Conservation (phyloP, 1,140 invertebrate species). For the Zaprionus taronus region DNA sequence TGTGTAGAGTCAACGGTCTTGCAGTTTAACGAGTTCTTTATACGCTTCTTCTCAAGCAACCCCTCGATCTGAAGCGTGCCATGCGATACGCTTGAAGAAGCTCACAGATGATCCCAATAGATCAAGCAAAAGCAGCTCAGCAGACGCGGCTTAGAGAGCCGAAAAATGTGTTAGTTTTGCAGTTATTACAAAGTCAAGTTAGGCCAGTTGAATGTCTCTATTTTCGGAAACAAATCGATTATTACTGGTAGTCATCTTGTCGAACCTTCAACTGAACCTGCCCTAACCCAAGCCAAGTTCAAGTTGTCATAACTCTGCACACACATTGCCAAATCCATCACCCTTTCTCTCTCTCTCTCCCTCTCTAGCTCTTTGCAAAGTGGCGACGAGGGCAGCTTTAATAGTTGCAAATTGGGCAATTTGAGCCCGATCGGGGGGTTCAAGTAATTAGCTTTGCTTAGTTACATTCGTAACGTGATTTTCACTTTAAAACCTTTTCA, state of each 20-base stretch:
- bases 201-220: too few species aligned
- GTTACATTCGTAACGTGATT: constrained; percentile 17
- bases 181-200: too few species aligned
- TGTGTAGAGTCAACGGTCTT: constrained; percentile 1
- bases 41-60: not conserved
- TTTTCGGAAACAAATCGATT: too few species aligned
- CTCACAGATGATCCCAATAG: constrained; percentile 28
- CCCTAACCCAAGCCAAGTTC: constrained; percentile 5
- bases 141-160: not conserved
- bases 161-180: not conserved
- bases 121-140: constrained; percentile 6
- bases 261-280: not conserved
- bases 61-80: constrained; percentile 31
- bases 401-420: constrained; percentile 11
- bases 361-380: too few species aligned
- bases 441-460: constrained; percentile 23
- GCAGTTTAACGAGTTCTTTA: not conserved
- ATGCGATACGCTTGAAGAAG: constrained; percentile 10
- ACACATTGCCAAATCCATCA: not conserved
- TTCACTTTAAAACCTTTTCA: constrained; percentile 22
- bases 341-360: not conserved
- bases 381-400: constrained; percentile 14
- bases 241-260: too few species aligned
- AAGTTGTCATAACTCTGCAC: not conserved
- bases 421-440: not conserved